A percentile compares a stretch with the other conserved stretches of the same genome.
These are phyloP conservation scores for Hormaphis cornu DNA, from an alignment of 1,140 invertebrate species.

Conservation along the genomic window DNA sequence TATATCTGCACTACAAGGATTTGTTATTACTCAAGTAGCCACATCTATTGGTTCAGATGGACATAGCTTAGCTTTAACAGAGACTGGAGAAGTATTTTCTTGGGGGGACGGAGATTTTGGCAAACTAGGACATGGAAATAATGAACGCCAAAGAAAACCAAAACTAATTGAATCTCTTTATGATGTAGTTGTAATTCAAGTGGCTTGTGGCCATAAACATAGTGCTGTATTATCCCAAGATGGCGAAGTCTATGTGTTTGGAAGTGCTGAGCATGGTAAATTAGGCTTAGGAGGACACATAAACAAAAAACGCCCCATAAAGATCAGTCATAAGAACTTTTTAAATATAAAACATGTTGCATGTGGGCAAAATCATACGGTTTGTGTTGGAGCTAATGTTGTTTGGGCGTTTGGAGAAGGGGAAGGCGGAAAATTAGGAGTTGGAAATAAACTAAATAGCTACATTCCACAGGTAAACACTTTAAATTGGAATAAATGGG, in stretches of 20 bases:
- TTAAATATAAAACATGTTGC: constrained; percentile 46
- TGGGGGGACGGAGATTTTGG: constrained; percentile 55
- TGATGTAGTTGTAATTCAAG: constrained; percentile 54
- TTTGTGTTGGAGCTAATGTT: constrained; percentile 49
- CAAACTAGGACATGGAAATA: constrained; percentile 60
- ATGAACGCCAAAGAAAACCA: constrained; percentile 54
- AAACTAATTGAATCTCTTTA: constrained; percentile 57
- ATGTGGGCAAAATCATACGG: constrained; percentile 57
- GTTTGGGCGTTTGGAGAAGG: constrained; percentile 61
- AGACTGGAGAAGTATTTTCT: constrained; percentile 53
- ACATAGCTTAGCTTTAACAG: constrained; percentile 52
- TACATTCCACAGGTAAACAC: constrained; percentile 44
- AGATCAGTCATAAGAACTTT: constrained; percentile 45
- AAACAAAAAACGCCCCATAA: constrained; percentile 55
- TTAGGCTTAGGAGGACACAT: constrained; percentile 52
- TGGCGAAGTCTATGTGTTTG: constrained; percentile 59
- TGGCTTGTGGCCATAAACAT: constrained; percentile 60
- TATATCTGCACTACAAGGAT: constrained; percentile 58
- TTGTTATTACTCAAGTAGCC: constrained; percentile 54
- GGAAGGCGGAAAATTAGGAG: constrained; percentile 56
- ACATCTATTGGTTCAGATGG: constrained; percentile 56
- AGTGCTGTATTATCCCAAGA: constrained; percentile 56
- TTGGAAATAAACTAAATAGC: constrained; percentile 50
- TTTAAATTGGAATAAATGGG: background rate
- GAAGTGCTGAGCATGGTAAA: constrained; percentile 57